These are phyloP conservation scores for Sandelia bainsii DNA, from an alignment of 2,797 vertebrate genomes.

Conservation along the genomic window DNA sequence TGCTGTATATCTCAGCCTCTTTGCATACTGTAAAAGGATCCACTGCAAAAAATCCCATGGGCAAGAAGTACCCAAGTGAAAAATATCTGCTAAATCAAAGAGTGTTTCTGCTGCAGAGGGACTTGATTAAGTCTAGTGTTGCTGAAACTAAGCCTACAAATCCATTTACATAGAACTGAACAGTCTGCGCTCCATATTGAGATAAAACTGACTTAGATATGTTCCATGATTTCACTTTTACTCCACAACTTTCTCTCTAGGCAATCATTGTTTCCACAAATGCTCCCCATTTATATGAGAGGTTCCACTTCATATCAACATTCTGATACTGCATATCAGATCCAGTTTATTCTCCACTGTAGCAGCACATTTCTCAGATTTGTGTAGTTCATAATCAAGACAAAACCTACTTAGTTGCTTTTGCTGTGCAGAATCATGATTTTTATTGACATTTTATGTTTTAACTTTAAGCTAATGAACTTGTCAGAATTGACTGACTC, in stretches of 20 bases:
- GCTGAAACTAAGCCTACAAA: conserved; percentile 68
- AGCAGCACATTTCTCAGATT: not conserved
- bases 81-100: conserved; percentile 64
- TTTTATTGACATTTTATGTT: conserved; percentile 17
- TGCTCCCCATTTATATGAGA: not conserved
- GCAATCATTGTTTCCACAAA: conserved; percentile 22
- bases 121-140: conserved; percentile 66
- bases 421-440: not conserved
- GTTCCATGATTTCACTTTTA: conserved; percentile 35
- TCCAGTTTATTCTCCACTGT: not conserved
- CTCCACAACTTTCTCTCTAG: conserved; percentile 14
- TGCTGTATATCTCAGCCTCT: conserved; percentile 13
- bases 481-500: conserved; percentile 26
- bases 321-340: not conserved
- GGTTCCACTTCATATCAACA: not conserved
- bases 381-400: conserved; percentile 14
- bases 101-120: conserved; percentile 55
- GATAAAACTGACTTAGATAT: conserved; percentile 51
- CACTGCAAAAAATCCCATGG: conserved; percentile 39
- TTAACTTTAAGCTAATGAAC: conserved; percentile 33
- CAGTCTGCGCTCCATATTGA: conserved; percentile 35
- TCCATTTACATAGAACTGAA: conserved; percentile 63
- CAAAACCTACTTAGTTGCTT: conserved; percentile 1
- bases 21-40: conserved; percentile 21
- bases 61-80: conserved; percentile 44